A percentile compares a stretch with the other conserved stretches of the same genome.
Evolutionary conservation across 2,888 invertebrate genomes (phyloP).

Genomic region (Dendrolimus houi): DNA sequence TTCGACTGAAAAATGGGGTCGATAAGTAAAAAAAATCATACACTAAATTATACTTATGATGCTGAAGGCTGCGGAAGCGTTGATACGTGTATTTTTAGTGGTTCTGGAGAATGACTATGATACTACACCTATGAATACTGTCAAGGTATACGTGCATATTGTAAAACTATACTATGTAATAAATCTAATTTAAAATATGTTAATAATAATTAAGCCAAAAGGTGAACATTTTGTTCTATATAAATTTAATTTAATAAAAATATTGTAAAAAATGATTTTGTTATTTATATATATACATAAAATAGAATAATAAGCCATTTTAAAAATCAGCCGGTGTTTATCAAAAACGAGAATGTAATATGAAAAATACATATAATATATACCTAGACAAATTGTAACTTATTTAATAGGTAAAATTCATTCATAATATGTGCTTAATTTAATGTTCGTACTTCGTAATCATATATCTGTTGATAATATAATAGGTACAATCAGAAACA

Average conservation of each 20-base stretch:
- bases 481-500: conserved; percentile 17
- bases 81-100: neutral
- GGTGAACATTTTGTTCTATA: too few relatives aligned
- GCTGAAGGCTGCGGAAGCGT: neutral
- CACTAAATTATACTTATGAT: neutral
- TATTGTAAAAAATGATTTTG: too few relatives aligned
- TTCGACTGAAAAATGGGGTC: neutral
- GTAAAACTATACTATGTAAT: neutral
- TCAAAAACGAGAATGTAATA: too few relatives aligned
- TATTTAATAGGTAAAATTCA: neutral
- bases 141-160: neutral
- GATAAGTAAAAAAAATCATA: neutral
- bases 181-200: too few relatives aligned
- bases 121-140: neutral
- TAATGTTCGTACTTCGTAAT: neutral
- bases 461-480: neutral
- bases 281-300: too few relatives aligned
- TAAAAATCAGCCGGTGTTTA: too few relatives aligned
- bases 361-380: too few relatives aligned
- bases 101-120: neutral
- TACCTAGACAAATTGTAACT: neutral
- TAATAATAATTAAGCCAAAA: too few relatives aligned
- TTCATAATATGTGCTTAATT: neutral
- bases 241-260: too few relatives aligned
- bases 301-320: too few relatives aligned